These are phyloP conservation scores for Leptothorax acervorum DNA, from an alignment of 2,888 invertebrate genomes.

Conservation along the genomic window DNA sequence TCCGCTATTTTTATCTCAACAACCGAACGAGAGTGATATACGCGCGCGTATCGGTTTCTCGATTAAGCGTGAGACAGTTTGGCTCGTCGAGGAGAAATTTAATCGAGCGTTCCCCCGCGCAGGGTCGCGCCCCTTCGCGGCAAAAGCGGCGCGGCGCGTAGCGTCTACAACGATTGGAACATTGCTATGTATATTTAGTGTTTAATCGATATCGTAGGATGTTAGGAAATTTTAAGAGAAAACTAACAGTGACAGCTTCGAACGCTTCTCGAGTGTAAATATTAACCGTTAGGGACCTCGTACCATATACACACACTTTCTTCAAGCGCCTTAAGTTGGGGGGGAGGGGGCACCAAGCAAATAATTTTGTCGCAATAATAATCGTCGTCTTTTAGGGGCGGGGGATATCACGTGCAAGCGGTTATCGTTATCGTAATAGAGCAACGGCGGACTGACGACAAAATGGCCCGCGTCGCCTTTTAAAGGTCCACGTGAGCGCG, in stretches of 20 bases:
- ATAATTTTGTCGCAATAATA: slow-evolving; percentile 75
- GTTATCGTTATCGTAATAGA: slow-evolving; percentile 61
- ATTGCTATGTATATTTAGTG: slow-evolving; percentile 76
- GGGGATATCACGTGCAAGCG: slow-evolving; percentile 59
- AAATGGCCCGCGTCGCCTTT: slow-evolving; percentile 26
- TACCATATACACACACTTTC: slow-evolving; percentile 63
- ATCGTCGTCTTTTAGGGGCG: slow-evolving; percentile 61
- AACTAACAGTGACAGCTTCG: slow-evolving; percentile 77
- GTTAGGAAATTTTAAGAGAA: slow-evolving; percentile 67
- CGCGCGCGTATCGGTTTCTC: slow-evolving; percentile 44
- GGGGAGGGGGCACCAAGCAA: slow-evolving; percentile 71
- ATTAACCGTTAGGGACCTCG: slow-evolving; percentile 76
- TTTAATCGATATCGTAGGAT: slow-evolving; percentile 76
- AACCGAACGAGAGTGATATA: not conserved
- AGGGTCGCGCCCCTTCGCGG: slow-evolving; percentile 54
- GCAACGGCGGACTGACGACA: slow-evolving; percentile 56
- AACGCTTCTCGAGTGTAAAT: slow-evolving; percentile 78
- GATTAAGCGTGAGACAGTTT: slow-evolving; percentile 47
- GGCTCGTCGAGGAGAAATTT: slow-evolving; percentile 57
- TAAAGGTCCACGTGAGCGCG: slow-evolving; percentile 27
- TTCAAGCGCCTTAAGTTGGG: slow-evolving; percentile 76
- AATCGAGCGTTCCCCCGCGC: slow-evolving; percentile 44
- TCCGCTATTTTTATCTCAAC: slow-evolving; percentile 47
- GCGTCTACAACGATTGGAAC: slow-evolving; percentile 80
- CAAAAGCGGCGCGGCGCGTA: slow-evolving; percentile 52